Conservation (phyloP, 1,140 invertebrate genomes). For the Myzus persicae region DNA sequence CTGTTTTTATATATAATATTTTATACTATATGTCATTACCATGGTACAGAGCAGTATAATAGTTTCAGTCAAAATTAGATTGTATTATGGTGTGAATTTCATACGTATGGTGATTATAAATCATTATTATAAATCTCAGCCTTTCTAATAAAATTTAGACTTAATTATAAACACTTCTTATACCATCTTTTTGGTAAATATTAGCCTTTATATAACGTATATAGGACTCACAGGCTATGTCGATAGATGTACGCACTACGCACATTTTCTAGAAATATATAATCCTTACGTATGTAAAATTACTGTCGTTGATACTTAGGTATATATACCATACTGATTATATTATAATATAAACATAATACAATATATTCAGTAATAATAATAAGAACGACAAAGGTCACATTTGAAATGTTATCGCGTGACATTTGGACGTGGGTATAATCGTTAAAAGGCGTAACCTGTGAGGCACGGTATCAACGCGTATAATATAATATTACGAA, state of each 20-base stretch:
- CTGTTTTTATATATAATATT: no score
- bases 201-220: no score
- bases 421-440: slow-evolving; percentile 19
- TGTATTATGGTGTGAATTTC: background rate
- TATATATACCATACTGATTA: background rate
- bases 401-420: slow-evolving; percentile 27
- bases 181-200: no score
- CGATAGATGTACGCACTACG: background rate
- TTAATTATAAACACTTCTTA: background rate
- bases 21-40: background rate
- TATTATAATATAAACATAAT: background rate
- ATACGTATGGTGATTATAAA: background rate
- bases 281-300: background rate
- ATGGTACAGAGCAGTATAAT: background rate
- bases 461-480: background rate
- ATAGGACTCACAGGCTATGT: no score
- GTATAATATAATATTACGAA: background rate
- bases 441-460: slow-evolving; percentile 21
- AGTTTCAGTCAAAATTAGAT: background rate
- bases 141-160: background rate
- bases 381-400: background rate
- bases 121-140: background rate
- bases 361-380: background rate
- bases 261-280: no score
- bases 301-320: background rate